phyloP scores from a whole-genome alignment of 2,888 invertebrate species.

The Thelaira solivaga region DNA sequence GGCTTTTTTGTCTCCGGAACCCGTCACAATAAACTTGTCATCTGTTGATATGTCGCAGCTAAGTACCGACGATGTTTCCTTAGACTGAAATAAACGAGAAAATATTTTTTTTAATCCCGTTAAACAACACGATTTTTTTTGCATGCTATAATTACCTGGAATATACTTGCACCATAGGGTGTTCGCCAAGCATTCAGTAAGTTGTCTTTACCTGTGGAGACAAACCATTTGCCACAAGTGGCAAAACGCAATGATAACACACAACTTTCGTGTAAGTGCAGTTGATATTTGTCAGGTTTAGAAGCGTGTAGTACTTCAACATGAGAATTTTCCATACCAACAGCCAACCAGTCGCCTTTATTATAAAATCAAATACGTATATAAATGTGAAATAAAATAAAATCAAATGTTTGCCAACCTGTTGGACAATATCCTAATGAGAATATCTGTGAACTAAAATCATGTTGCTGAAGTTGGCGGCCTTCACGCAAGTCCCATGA shows the following conservation, averaged over 20 bases:
- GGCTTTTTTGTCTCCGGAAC: constrained; percentile 98
- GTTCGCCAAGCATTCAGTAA: constrained; percentile 98
- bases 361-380: not conserved
- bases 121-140: not conserved
- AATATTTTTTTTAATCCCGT: not conserved
- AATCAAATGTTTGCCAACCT: constrained; percentile 76
- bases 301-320: constrained; percentile 95
- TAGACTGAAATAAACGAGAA: constrained; percentile 81
- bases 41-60: constrained; percentile 99
- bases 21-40: constrained; percentile 98
- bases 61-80: constrained; percentile 97
- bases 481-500: constrained; percentile 98
- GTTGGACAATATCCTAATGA: constrained; percentile 94
- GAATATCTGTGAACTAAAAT: constrained; percentile 94
- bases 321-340: constrained; percentile 98
- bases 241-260: constrained; percentile 97
- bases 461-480: constrained; percentile 94
- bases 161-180: constrained; percentile 98
- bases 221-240: constrained; percentile 98
- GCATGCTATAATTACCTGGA: constrained; percentile 85
- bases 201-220: constrained; percentile 99
- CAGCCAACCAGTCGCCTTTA: constrained; percentile 94
- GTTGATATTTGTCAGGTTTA: constrained; percentile 96
- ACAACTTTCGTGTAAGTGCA: constrained; percentile 97
- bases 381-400: not conserved